Evolutionary conservation across 2,113 vertebrate species (phyloP), one percentile per base, ranked within the genome.

Genomic region (Austrofundulus limnaeus): DNA sequence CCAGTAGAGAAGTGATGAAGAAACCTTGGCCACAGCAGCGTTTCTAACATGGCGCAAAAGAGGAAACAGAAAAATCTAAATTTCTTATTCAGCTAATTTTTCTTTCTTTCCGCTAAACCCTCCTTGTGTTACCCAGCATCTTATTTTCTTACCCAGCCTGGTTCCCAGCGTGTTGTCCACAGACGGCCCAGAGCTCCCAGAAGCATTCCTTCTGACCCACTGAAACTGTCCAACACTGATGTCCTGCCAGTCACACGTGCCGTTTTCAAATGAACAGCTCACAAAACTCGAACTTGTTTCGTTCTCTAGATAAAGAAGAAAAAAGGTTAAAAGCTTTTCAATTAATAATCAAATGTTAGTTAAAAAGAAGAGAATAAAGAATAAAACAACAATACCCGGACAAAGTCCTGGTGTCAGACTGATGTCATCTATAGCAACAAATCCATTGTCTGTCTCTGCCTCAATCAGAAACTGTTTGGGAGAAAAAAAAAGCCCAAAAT

Each of bases 381-480:
- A 3, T 11, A 66, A 39, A 23, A 19, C 28, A 1, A 14, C 37
- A 0, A 5, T 76, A 92, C 92, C 90, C 82, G 62, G 63, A 83
- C 92, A 93, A 45, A 47, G 31, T 12, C 89, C 90, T 31, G 86
- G 59, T 42, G 76, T 87, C 52, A 93, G 38, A 55, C 38, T 70
- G 71, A 93, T 75, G 61, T 92, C 91, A 72, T 93, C 92, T 37
- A 93, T 59, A 47, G 92, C 90, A 46, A 92, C 72, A 15, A 85
- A 91, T 45, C 87, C 91, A 48, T 24, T 58, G 56, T 45, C 71
- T 5, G 78, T 21, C 23, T 91, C 78, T 14, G 89, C 90, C 59
- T 91, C 75, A 0, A 93, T 83, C 75, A 89, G 43, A 62, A 93
- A 75, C 92, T 93, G 25, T 57, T 4, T 7, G 56, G 39, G 1